Conservation (phyloP, 2,113 vertebrate genomes). For the Stercorarius parasiticus region DNA sequence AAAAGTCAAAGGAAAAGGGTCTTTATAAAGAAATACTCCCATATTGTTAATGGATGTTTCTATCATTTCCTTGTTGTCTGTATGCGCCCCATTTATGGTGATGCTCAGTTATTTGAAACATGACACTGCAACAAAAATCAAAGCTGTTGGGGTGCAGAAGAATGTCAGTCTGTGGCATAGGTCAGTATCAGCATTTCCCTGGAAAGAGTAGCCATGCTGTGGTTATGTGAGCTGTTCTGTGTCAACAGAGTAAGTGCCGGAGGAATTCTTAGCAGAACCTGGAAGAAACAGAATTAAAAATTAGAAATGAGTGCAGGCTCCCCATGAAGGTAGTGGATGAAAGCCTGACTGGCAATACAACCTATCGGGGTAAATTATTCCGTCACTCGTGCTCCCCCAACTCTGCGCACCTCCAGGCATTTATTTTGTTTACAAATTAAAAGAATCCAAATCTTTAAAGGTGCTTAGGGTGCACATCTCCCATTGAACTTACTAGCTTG, state of each 20-base stretch:
- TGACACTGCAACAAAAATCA: not conserved
- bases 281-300: not conserved
- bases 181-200: rapidly evolving
- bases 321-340: not conserved
- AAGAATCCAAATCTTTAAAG: not conserved
- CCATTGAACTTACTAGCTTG: not conserved
- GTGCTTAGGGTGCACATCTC: not conserved
- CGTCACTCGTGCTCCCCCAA: too few relatives aligned
- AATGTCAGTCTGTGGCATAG: not conserved
- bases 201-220: not conserved
- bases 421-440: not conserved
- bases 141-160: not conserved
- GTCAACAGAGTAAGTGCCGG: not conserved
- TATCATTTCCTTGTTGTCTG: not conserved
- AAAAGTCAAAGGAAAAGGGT: not conserved
- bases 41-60: not conserved
- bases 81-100: not conserved
- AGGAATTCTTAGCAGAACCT: not conserved
- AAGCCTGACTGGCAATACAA: not conserved
- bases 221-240: not conserved
- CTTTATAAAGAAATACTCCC: not conserved
- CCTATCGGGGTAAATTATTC: not conserved
- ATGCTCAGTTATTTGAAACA: not conserved
- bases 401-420: too few relatives aligned
- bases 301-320: not conserved